Evolutionary conservation across 2,888 invertebrate species (phyloP), one percentile per base, ranked within the genome.

Genomic region (Drosophila neonasuta): DNA sequence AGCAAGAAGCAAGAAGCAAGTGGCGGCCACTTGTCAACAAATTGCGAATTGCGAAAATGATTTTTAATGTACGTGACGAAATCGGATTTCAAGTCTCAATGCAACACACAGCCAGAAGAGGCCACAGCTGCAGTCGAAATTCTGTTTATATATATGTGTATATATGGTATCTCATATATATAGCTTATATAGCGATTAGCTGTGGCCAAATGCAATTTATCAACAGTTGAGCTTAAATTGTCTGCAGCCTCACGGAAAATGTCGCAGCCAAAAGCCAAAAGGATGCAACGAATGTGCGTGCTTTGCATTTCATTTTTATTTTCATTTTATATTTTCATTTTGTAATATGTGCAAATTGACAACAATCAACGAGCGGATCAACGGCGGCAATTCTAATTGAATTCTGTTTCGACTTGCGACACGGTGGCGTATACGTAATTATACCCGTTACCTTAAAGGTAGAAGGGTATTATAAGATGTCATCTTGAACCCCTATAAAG

Each of bases 211-310:
- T 81, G 85, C 79, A 86, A 81, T 81, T 81, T 86, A 71, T 81
- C 87, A 81, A 81, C 86, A 86, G 86, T 83, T 81, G 86, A 50
- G 84, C 71, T 81, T 77, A 84, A 81, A 86, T 81, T 81, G 81
- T 81, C 74, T 84, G 81, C 81, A 86, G 64, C 85, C 64, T 73
- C 66, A 71, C 68, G 84, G 84, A 86, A 80, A 82, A 67, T 36
- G n/a, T n/a, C 4, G 13, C 39, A 60, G 59, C 59, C 58, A 74
- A n/a, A 49, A 49, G 13, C 24, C 15, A 44, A 44, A 42, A 51
- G 71, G 77, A 77, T 71, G 71, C 55, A 15, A 65, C 55, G 7
- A 20, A 11, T 48, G 17, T 42, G 13, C 32, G 8, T 41, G 1
- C 17, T 15, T 17, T n/a, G 24, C n/a, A 36, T 54, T 24, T 63